A percentile compares a stretch with the other conserved stretches of the same genome.
These are phyloP conservation scores for Agelastica alni DNA, from an alignment of 2,888 invertebrate species.

Conservation along the genomic window DNA sequence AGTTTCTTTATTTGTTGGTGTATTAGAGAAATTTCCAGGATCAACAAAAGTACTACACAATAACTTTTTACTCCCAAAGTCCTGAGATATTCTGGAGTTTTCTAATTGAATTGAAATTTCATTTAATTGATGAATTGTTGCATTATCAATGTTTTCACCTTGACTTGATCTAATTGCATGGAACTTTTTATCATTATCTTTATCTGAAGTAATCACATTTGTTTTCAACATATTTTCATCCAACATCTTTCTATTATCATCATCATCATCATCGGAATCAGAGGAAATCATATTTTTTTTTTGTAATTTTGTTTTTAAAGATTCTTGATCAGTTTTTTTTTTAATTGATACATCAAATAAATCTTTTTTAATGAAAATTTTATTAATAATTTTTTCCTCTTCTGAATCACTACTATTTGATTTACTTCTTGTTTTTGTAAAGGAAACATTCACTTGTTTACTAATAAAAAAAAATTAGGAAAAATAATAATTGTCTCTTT, in stretches of 20 bases:
- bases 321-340: background rate
- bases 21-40: background rate
- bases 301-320: background rate
- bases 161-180: too few species aligned
- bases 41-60: constrained; percentile 27
- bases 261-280: constrained; percentile 13
- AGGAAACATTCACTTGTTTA: background rate
- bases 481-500: too few species aligned
- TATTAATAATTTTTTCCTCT: background rate
- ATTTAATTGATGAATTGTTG: too few species aligned
- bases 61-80: constrained; percentile 20
- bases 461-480: too few species aligned
- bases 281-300: constrained; percentile 1
- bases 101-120: constrained; percentile 8
- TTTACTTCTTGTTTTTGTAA: background rate
- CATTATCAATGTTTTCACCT: too few species aligned
- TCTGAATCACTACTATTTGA: background rate
- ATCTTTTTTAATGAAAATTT: background rate
- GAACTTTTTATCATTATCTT: too few species aligned
- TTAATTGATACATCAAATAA: background rate
- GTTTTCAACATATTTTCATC: too few species aligned
- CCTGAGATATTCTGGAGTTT: constrained; percentile 17
- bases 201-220: too few species aligned
- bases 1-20: constrained; percentile 13
- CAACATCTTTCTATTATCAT: background rate